Conservation (phyloP, 2,888 invertebrate genomes). For the Belgica antarctica region DNA sequence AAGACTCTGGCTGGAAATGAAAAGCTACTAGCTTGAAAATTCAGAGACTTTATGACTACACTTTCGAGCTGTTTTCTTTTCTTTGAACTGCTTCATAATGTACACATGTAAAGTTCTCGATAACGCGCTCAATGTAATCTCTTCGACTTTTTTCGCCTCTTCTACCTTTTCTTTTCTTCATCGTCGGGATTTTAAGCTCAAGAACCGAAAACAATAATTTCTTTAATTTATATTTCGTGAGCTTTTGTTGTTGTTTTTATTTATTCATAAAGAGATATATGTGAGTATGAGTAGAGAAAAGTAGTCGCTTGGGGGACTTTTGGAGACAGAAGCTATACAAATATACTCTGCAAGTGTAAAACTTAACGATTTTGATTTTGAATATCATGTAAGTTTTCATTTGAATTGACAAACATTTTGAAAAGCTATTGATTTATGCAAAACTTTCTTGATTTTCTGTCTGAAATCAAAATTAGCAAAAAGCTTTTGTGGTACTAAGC, state of each 20-base stretch:
- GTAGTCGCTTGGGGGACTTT: not conserved
- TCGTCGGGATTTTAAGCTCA: not conserved
- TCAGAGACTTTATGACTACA: slow-evolving; percentile 5
- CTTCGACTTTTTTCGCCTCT: not conserved
- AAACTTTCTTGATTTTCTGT: too few relatives aligned
- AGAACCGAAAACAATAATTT: slow-evolving; percentile 17
- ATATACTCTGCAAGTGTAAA: too few relatives aligned
- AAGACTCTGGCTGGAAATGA: not conserved
- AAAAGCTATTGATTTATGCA: too few relatives aligned
- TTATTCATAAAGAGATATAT: not conserved
- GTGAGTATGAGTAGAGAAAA: too few relatives aligned
- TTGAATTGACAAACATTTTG: too few relatives aligned
- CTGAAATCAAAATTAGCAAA: too few relatives aligned
- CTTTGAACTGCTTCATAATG: not conserved
- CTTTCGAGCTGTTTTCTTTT: not conserved
- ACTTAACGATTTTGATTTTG: too few relatives aligned
- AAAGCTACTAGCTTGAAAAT: not conserved
- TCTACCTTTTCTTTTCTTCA: not conserved
- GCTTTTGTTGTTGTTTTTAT: not conserved
- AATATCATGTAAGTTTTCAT: too few relatives aligned
- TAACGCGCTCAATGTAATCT: not conserved
- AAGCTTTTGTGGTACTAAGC: too few relatives aligned
- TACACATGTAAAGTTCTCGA: not conserved
- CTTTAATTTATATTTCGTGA: slow-evolving; percentile 14
- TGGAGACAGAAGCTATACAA: too few relatives aligned